Evolutionary conservation across 2,888 invertebrate species (phyloP).

Genomic region (Arctia plantaginis): DNA sequence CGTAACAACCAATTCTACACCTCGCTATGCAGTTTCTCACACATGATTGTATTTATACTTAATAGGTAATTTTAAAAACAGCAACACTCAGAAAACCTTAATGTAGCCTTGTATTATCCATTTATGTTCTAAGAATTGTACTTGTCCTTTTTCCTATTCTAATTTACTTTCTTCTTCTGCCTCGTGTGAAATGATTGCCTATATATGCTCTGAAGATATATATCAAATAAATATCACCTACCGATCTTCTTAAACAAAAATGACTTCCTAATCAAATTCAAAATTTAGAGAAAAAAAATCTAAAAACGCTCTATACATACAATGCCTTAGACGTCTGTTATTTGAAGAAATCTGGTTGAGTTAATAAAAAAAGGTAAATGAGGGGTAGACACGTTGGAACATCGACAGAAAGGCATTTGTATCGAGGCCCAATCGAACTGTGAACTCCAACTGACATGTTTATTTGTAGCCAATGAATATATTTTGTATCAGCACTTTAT

Average conservation of each 20-base stretch:
- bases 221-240: too few species aligned
- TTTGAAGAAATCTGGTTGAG: slow-evolving; percentile 37
- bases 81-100: neutral
- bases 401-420: slow-evolving; percentile 36
- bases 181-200: too few species aligned
- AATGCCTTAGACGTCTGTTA: slow-evolving; percentile 21
- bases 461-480: slow-evolving; percentile 23
- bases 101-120: neutral
- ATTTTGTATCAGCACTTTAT: neutral
- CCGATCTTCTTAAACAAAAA: neutral
- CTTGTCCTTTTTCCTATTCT: neutral
- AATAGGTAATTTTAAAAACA: neutral
- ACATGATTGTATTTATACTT: neutral
- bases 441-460: slow-evolving; percentile 31
- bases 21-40: neutral
- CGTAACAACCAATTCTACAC: neutral
- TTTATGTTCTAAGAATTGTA: neutral
- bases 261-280: neutral
- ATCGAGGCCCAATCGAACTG: slow-evolving; percentile 31
- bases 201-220: too few species aligned
- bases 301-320: slow-evolving; percentile 20
- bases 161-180: too few species aligned
- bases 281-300: neutral
- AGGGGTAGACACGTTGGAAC: slow-evolving; percentile 33
- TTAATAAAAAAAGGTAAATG: slow-evolving; percentile 52